Conservation (phyloP, 2,113 vertebrate genomes). For the Campylomormyrus numenius region DNA sequence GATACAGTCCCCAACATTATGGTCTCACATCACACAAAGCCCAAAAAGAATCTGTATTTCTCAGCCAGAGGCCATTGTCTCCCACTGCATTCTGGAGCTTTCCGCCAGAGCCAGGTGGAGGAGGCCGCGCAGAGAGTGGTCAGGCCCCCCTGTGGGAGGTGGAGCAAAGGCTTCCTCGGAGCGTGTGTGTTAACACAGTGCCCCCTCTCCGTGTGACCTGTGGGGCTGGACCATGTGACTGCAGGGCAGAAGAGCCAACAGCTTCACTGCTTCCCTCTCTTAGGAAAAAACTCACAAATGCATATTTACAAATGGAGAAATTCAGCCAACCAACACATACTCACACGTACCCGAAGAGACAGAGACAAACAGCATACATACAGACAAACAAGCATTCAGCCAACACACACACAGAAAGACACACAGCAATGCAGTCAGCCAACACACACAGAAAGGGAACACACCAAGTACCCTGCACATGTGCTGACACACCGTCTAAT, state of each 20-base stretch:
- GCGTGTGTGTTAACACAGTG: conserved; percentile 26
- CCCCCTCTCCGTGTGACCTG: background rate
- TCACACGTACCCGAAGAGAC: background rate
- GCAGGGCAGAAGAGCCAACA: background rate
- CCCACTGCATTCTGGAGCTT: background rate
- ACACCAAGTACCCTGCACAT: background rate
- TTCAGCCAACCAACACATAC: background rate
- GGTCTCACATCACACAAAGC: background rate
- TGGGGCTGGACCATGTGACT: background rate
- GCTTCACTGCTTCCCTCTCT: background rate
- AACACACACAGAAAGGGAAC: background rate
- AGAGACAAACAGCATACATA: background rate
- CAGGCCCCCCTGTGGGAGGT: background rate
- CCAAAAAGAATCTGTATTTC: background rate
- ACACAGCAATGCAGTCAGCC: background rate
- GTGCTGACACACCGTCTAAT: background rate
- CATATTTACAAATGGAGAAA: background rate
- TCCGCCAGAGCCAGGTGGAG: background rate
- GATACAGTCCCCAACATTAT: background rate
- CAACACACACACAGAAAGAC: background rate
- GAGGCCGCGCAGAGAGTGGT: background rate
- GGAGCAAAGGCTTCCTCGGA: conserved; percentile 10
- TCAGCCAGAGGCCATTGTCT: background rate
- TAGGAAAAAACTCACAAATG: background rate
- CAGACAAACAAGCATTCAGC: background rate